These are phyloP conservation scores for Lasioglossum lativentre DNA, from an alignment of 2,888 invertebrate genomes.

Conservation along the genomic window DNA sequence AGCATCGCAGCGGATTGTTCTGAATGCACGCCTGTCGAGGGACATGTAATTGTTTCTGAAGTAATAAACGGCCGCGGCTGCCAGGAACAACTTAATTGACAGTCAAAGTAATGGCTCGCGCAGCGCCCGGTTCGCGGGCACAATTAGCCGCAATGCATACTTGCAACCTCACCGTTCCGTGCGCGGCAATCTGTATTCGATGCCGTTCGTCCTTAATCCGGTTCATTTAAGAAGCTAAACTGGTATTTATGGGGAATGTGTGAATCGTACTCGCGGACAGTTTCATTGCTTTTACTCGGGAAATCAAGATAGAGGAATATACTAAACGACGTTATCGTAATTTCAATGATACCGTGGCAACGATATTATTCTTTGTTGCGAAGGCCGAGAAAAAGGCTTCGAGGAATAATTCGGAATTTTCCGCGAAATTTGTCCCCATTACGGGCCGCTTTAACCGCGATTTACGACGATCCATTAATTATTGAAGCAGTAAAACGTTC, in stretches of 20 bases:
- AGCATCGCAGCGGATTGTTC: neutral
- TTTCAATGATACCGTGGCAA: neutral
- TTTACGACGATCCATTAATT: constrained; percentile 6
- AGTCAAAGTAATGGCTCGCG: neutral
- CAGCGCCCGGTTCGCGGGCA: neutral
- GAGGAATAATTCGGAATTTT: neutral
- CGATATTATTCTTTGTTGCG: neutral
- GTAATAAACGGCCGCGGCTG: neutral
- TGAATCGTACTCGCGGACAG: neutral
- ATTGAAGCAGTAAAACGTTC: neutral
- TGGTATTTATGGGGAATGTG: neutral
- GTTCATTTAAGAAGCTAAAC: neutral
- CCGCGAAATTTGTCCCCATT: neutral
- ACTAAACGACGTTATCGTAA: neutral
- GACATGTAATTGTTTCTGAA: neutral
- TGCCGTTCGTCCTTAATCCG: neutral
- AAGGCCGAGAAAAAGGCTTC: neutral
- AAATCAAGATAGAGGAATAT: neutral
- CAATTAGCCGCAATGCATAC: neutral
- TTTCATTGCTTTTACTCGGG: too few species aligned
- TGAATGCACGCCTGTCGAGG: neutral
- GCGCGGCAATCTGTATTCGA: neutral
- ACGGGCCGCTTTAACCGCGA: neutral
- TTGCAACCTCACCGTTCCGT: neutral
- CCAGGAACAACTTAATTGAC: neutral